phyloP scores from a whole-genome alignment of 1,140 invertebrate genomes.

The Drosophila pallidifrons region DNA sequence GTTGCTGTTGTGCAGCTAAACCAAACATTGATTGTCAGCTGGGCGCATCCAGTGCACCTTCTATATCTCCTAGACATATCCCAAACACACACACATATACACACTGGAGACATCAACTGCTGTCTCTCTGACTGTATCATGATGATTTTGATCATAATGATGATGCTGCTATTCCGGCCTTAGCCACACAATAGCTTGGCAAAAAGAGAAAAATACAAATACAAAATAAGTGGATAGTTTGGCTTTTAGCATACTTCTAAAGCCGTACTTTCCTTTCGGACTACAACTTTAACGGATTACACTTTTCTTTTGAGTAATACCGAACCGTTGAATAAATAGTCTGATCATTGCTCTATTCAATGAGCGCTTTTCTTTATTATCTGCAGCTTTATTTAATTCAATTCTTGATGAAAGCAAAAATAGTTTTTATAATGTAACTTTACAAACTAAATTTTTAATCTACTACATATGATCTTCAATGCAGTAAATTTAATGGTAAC shows the following conservation, averaged over 20 bases:
- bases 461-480: too few species aligned
- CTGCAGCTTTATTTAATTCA: too few species aligned
- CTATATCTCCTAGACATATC: constrained; percentile 15
- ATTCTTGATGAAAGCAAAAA: too few species aligned
- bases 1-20: constrained; percentile 63
- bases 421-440: too few species aligned
- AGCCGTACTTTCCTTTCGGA: neutral
- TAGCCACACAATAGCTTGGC: constrained; percentile 28
- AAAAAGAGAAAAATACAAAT: neutral
- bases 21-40: constrained; percentile 83
- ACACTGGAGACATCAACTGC: constrained; percentile 12
- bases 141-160: constrained; percentile 11
- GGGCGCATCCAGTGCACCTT: constrained; percentile 14
- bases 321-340: too few species aligned
- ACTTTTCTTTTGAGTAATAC: neutral
- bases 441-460: too few species aligned
- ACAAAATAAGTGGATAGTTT: constrained; percentile 1
- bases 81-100: neutral
- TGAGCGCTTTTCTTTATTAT: too few species aligned
- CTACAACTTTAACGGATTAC: neutral
- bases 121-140: constrained; percentile 10
- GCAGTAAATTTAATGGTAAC: too few species aligned
- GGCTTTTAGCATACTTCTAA: neutral
- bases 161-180: constrained; percentile 27
- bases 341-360: too few species aligned